Evolutionary conservation across 2,113 vertebrate genomes (phyloP), one percentile per base, ranked within the genome.

Genomic region (Rhombomys opimus): DNA sequence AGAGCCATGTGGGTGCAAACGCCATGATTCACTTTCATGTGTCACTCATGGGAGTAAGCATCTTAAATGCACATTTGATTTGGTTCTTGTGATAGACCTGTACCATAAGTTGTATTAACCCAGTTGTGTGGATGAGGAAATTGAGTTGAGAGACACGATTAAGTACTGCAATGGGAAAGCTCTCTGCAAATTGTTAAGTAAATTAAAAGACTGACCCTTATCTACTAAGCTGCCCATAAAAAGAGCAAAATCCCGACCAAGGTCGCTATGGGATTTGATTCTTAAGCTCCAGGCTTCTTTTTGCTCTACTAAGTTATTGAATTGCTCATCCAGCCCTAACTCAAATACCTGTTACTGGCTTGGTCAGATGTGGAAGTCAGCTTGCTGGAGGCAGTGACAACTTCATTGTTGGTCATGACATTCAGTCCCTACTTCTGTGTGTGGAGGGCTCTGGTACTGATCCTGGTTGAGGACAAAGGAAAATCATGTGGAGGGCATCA

Each of bases 171-270:
- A 68, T 81, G 67, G 67, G 78, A 81, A 89, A 95, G 15, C 76
- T 86, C 38, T 89, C 77, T 93, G 46, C 84, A 94, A 96, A 96
- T 82, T 91, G 38, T 85, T 82, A 94, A 94, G 67, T 86, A 80
- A 95, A 93, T 92, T 94, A 63, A 90, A 96, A 96, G 82, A 77
- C 91, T 94, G 38, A 91, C 70, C 68, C 38, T 46, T 59, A 73
- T 80, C 86, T 88, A 85, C 75, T 96, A 70, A 97, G 80, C 84
- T 70, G 35, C 57, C 89, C 89, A 61, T 59, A 85, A 30, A 96
- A 95, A 96, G 86, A 97, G 81, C 65, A 95, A 93, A 94, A 82
- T 91, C 87, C 91, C 93, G 52, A 77, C 77, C 76, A 89, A 94
- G 61, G 88, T 96, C 91, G 92, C 52, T 0, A 22, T 77, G 72